A percentile compares a stretch with the other conserved stretches of the same genome.
phyloP scores from a whole-genome alignment of 2,888 invertebrate genomes.

The Tipula confusa region DNA sequence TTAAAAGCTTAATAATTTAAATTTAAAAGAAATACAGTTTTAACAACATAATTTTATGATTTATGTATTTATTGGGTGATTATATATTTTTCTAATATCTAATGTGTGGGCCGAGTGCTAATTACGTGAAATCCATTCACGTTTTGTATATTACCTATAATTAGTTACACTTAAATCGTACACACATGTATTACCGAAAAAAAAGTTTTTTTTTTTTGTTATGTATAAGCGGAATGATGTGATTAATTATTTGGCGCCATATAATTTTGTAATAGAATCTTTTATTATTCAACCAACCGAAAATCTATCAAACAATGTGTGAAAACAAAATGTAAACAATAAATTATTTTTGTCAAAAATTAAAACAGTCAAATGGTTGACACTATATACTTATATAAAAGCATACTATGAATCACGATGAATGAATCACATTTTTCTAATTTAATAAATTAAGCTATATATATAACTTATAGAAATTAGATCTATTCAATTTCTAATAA shows the following conservation, averaged over 20 bases:
- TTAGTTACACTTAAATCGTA: background rate
- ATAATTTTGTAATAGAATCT: background rate
- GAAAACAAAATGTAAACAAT: background rate
- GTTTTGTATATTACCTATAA: background rate
- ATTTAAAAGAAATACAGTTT: background rate
- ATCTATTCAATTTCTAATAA: background rate
- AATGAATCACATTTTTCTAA: background rate
- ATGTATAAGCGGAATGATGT: background rate
- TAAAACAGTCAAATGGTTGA: background rate
- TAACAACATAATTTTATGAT: background rate
- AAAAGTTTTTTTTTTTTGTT: too few relatives aligned
- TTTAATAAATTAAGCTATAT: background rate
- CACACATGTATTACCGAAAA: background rate
- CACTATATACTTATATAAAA: background rate
- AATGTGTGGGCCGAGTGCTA: background rate
- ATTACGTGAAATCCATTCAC: background rate
- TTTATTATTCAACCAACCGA: constrained; percentile 25
- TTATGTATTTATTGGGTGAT: background rate
- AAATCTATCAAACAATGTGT: background rate
- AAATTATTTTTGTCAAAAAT: background rate
- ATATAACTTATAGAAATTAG: background rate
- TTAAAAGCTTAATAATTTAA: background rate
- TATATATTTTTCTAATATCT: background rate
- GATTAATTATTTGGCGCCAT: constrained; percentile 16
- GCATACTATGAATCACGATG: background rate